phyloP scores from a whole-genome alignment of 2,797 vertebrate genomes.

The Hirundo rustica region DNA sequence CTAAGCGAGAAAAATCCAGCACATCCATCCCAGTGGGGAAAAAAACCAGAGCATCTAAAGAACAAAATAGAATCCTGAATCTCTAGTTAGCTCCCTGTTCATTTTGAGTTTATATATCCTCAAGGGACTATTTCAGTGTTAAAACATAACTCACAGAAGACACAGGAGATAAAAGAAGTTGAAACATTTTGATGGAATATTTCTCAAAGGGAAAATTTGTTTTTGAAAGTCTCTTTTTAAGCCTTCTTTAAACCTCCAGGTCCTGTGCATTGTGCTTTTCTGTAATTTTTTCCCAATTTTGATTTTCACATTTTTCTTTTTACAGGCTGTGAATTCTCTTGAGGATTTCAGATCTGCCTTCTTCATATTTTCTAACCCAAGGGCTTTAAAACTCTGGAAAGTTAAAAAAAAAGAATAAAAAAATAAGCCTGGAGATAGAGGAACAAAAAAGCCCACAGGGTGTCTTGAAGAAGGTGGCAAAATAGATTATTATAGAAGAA shows the following conservation, averaged over 20 bases:
- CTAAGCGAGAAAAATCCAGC: neutral
- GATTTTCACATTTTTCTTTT: constrained; percentile 50
- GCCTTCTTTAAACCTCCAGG: constrained; percentile 32
- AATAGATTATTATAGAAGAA: neutral
- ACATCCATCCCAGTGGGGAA: neutral
- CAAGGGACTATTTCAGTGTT: constrained; percentile 47
- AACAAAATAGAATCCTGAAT: neutral
- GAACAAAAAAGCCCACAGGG: neutral
- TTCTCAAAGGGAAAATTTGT: constrained; percentile 67
- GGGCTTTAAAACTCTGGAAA: constrained; percentile 17
- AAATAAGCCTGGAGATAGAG: neutral
- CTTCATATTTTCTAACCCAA: neutral
- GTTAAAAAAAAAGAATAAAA: neutral
- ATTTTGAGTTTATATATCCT: neutral
- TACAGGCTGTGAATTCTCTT: constrained; percentile 48
- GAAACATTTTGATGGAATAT: constrained; percentile 55
- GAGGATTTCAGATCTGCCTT: constrained; percentile 35
- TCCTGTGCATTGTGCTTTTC: constrained; percentile 30
- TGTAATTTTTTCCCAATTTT: neutral
- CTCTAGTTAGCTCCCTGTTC: constrained; percentile 3
- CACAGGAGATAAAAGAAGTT: constrained; percentile 61
- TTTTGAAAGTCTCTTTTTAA: constrained; percentile 62
- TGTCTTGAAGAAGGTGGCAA: neutral
- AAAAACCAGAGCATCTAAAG: neutral
- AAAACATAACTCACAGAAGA: constrained; percentile 55